These are phyloP conservation scores for Corapipo altera DNA, from an alignment of 2,113 vertebrate genomes.

Conservation along the genomic window DNA sequence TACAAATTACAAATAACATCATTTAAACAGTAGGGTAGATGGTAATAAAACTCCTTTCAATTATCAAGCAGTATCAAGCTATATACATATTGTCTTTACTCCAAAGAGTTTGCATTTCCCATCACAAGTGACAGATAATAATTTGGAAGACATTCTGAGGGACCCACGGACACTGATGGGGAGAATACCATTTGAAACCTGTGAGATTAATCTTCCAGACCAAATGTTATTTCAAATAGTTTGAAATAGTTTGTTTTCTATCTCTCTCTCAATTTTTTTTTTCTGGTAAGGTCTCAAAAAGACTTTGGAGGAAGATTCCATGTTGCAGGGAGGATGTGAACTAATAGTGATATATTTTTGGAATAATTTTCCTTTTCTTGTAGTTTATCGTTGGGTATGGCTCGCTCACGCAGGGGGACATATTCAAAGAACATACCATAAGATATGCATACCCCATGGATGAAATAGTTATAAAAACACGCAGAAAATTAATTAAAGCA, in stretches of 20 bases:
- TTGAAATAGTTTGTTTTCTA: background rate
- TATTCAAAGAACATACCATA: background rate
- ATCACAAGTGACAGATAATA: background rate
- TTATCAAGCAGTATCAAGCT: background rate
- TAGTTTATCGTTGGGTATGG: background rate
- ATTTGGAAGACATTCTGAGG: background rate
- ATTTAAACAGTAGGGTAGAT: background rate
- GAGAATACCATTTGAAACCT: background rate
- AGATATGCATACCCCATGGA: background rate
- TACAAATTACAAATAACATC: background rate
- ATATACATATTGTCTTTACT: background rate
- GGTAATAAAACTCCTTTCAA: background rate
- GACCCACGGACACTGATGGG: background rate
- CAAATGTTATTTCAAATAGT: background rate
- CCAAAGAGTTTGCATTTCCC: background rate
- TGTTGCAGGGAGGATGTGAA: background rate
- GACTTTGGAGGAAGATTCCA: background rate
- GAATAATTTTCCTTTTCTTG: background rate
- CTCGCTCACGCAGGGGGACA: background rate
- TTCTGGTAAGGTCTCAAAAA: background rate
- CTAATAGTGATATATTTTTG: background rate
- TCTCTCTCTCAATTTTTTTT: fast-evolving
- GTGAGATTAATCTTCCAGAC: background rate
- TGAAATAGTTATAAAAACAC: background rate
- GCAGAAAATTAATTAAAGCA: background rate